phyloP scores from a whole-genome alignment of 1,140 invertebrate genomes.

The Micrasema longulum region DNA sequence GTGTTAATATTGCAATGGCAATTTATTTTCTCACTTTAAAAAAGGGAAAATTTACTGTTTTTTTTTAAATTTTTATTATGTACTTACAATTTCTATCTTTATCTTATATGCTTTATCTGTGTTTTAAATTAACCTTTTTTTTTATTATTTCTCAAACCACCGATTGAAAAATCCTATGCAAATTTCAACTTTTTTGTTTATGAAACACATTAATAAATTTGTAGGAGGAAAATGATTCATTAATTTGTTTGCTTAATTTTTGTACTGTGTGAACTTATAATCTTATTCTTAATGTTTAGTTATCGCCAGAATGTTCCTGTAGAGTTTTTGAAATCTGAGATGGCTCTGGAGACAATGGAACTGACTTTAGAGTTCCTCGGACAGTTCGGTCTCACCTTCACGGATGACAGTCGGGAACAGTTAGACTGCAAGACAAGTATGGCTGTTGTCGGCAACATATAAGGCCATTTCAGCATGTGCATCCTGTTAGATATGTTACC shows the following conservation, averaged over 20 bases:
- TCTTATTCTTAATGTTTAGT: constrained; percentile 79
- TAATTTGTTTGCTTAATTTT: constrained; percentile 11
- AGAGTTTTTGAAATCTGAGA: constrained; percentile 84
- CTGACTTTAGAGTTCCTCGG: constrained; percentile 89
- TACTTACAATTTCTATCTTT: no score
- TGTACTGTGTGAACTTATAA: constrained; percentile 55
- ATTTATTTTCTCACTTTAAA: no score
- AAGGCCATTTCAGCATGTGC: not conserved
- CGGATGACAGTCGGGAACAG: constrained; percentile 75
- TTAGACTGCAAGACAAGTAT: constrained; percentile 90
- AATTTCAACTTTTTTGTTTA: no score
- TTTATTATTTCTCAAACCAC: no score
- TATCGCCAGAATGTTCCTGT: constrained; percentile 92
- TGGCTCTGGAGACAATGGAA: constrained; percentile 86
- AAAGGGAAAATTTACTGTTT: no score
- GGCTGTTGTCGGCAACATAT: constrained; percentile 69
- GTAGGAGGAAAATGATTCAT: constrained; percentile 47
- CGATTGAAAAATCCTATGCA: no score
- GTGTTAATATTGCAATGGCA: no score
- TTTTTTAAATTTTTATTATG: no score
- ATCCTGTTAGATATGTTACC: not conserved
- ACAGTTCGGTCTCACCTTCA: constrained; percentile 82
- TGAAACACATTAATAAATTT: no score
- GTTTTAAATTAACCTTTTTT: no score
- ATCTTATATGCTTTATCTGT: no score